A percentile compares a stretch with the other conserved stretches of the same genome.
These are phyloP conservation scores for Molossus molossus DNA, from an alignment of 2,797 vertebrate species.

Conservation along the genomic window DNA sequence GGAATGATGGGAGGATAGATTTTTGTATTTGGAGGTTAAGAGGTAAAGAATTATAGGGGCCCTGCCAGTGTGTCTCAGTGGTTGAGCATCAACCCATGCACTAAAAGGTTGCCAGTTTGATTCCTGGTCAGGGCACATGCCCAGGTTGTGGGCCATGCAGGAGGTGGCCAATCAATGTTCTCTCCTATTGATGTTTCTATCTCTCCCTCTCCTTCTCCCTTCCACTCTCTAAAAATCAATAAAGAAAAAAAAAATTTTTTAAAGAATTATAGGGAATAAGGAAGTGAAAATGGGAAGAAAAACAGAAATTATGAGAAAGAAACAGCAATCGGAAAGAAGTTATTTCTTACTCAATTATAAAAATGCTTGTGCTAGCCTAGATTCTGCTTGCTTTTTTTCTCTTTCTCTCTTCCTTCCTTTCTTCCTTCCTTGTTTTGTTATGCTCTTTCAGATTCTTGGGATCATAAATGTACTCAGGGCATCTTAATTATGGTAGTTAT, in stretches of 20 bases:
- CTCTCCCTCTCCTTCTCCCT: too few species aligned
- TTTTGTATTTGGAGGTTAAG: neutral
- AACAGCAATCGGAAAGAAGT: neutral
- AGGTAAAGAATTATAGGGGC: neutral
- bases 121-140: too few species aligned
- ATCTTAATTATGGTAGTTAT: neutral
- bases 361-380: neutral
- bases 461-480: neutral
- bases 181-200: too few species aligned
- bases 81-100: too few species aligned
- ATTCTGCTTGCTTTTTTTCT: neutral
- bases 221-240: too few species aligned
- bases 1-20: neutral
- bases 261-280: neutral
- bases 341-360: neutral
- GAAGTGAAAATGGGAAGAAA: neutral
- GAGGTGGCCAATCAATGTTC: too few species aligned
- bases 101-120: too few species aligned
- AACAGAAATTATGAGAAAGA: slow-evolving; percentile 7
- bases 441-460: neutral
- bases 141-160: too few species aligned
- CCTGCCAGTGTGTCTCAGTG: too few species aligned
- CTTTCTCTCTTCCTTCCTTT: neutral
- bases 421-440: neutral
- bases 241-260: too few species aligned